These are phyloP conservation scores for Gobio occitaniae DNA, from an alignment of 2,797 vertebrate genomes.

Conservation along the genomic window DNA sequence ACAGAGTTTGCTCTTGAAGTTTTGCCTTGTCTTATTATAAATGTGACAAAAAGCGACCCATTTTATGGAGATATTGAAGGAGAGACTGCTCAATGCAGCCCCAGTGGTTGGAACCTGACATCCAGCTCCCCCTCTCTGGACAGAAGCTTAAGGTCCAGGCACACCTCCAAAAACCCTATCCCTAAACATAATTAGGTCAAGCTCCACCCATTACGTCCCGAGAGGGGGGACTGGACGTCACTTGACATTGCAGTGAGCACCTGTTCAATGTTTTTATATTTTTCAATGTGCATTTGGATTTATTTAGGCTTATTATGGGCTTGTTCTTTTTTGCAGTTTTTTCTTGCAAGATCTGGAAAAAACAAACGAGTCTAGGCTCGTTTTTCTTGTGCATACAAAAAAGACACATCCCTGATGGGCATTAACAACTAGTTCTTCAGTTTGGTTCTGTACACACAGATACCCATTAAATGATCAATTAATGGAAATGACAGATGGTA, in stretches of 20 bases:
- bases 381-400: background rate
- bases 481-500: background rate
- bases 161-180: background rate
- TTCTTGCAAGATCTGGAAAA: background rate
- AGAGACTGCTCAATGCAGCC: no score
- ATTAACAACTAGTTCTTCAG: background rate
- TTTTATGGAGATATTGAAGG: background rate
- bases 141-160: no score
- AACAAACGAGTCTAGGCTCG: background rate
- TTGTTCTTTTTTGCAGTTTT: background rate
- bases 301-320: background rate
- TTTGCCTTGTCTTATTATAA: no score
- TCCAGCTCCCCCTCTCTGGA: no score
- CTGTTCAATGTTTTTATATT: background rate
- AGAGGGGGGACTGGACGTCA: background rate
- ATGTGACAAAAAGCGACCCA: no score
- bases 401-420: background rate
- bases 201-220: background rate
- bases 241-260: background rate
- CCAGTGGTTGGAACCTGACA: no score
- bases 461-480: background rate
- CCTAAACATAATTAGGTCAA: background rate
- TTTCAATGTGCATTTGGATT: background rate
- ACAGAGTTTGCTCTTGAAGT: no score
- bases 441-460: background rate